A percentile compares a stretch with the other conserved stretches of the same genome.
Evolutionary conservation across 2,113 vertebrate genomes (phyloP).

Genomic region (Poeciliopsis turrubarensis): DNA sequence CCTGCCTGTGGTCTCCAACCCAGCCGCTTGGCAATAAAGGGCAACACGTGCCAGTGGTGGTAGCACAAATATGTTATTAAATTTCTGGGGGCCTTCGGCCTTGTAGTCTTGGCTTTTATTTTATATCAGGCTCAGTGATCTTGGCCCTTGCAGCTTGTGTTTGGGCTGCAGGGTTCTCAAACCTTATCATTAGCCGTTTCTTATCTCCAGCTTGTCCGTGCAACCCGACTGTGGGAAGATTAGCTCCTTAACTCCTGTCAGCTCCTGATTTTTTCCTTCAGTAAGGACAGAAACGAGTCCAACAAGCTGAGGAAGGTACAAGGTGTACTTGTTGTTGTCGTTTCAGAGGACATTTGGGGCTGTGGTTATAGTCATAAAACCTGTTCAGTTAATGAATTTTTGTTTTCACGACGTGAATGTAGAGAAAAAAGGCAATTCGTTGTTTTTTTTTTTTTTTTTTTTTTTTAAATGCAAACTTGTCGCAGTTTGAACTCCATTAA

Average conservation of each 20-base stretch:
- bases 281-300: conserved; percentile 52
- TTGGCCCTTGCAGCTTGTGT: conserved; percentile 31
- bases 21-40: conserved; percentile 4
- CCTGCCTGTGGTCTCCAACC: conserved; percentile 16
- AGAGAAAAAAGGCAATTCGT: too few species aligned
- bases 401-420: neutral
- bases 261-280: conserved; percentile 55
- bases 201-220: conserved; percentile 73
- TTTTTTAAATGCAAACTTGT: too few species aligned
- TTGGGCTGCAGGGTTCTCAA: conserved; percentile 65
- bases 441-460: too few species aligned
- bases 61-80: conserved; percentile 51
- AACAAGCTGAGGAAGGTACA: conserved; percentile 46
- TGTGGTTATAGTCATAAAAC: conserved; percentile 34
- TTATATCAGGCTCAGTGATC: conserved; percentile 63
- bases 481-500: too few species aligned
- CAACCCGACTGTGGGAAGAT: conserved; percentile 72
- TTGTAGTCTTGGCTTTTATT: conserved; percentile 56
- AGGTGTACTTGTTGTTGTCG: conserved; percentile 23
- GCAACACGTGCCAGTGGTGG: conserved; percentile 18
- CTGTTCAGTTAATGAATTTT: conserved; percentile 43
- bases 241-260: conserved; percentile 65
- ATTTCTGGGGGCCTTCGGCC: conserved; percentile 55
- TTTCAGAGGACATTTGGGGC: conserved; percentile 31
- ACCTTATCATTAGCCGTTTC: conserved; percentile 66